Evolutionary conservation across 2,113 vertebrate genomes (phyloP).

Genomic region (Neolamprologus sp.): DNA sequence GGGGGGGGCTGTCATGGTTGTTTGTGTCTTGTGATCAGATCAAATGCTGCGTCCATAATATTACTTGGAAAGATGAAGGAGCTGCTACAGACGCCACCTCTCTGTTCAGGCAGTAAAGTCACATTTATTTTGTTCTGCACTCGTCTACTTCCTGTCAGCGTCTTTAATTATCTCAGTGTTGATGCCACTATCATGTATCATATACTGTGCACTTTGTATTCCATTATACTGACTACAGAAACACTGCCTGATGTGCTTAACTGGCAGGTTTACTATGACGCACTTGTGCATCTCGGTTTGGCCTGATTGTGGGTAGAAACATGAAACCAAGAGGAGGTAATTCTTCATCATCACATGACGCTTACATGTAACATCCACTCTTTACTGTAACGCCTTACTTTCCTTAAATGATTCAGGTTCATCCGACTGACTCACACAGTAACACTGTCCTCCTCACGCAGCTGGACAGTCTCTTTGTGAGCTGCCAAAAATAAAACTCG

Average conservation of each 20-base stretch:
- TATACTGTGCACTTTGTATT: not conserved
- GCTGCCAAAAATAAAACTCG: not conserved
- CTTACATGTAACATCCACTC: not conserved
- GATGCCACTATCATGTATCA: accelerated
- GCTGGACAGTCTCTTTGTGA: not conserved
- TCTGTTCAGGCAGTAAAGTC: not conserved
- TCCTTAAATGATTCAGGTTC: not conserved
- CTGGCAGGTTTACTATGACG: accelerated
- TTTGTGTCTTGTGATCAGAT: not conserved
- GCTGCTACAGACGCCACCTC: not conserved
- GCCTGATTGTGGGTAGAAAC: not conserved
- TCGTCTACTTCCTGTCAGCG: not conserved
- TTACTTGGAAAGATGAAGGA: not conserved
- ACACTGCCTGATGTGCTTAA: not conserved
- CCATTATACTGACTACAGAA: accelerated
- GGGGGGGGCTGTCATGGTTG: not conserved
- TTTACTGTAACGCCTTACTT: not conserved
- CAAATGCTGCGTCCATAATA: not conserved
- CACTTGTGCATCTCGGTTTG: not conserved
- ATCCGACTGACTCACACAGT: accelerated
- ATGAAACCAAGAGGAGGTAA: not conserved
- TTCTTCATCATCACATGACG: not conserved
- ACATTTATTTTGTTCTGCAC: not conserved
- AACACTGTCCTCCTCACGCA: accelerated
- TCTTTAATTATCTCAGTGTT: not conserved